phyloP scores from a whole-genome alignment of 2,888 invertebrate genomes.

The Thumatha senex region DNA sequence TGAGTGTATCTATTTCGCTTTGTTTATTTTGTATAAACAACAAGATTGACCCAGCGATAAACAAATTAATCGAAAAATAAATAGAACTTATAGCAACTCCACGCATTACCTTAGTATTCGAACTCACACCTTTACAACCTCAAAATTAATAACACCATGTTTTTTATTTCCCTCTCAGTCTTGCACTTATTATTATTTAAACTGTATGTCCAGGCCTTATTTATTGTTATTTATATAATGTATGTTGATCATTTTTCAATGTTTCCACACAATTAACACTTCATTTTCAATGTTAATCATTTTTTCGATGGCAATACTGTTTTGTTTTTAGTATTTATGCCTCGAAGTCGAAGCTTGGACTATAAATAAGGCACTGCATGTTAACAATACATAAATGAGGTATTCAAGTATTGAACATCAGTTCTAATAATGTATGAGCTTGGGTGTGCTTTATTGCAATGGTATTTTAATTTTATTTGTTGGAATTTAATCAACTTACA shows the following conservation, averaged over 20 bases:
- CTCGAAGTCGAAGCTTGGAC: slow-evolving; percentile 43
- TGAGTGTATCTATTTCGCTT: too few relatives aligned
- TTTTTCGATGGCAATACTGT: slow-evolving; percentile 60
- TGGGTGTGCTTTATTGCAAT: slow-evolving; percentile 12
- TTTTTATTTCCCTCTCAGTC: slow-evolving; percentile 78
- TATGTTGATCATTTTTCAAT: slow-evolving; percentile 83
- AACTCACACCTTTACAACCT: slow-evolving; percentile 78
- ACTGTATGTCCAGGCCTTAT: slow-evolving; percentile 80
- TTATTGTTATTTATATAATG: slow-evolving; percentile 83
- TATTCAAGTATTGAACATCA: slow-evolving; percentile 32
- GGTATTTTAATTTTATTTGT: background rate
- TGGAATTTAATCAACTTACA: background rate
- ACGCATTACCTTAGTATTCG: slow-evolving; percentile 49
- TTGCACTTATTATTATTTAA: slow-evolving; percentile 83
- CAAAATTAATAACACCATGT: slow-evolving; percentile 82
- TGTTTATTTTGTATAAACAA: too few relatives aligned
- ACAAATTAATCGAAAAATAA: slow-evolving; percentile 7
- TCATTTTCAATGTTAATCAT: slow-evolving; percentile 77
- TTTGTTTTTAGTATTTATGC: slow-evolving; percentile 63
- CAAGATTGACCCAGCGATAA: too few relatives aligned
- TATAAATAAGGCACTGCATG: slow-evolving; percentile 54
- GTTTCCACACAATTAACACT: slow-evolving; percentile 82
- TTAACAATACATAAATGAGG: slow-evolving; percentile 53
- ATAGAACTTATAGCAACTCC: slow-evolving; percentile 40
- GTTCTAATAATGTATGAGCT: slow-evolving; percentile 3